These are phyloP conservation scores for Ciona savignyi DNA, from an alignment of 23 tunicate species.

Conservation along the genomic window DNA sequence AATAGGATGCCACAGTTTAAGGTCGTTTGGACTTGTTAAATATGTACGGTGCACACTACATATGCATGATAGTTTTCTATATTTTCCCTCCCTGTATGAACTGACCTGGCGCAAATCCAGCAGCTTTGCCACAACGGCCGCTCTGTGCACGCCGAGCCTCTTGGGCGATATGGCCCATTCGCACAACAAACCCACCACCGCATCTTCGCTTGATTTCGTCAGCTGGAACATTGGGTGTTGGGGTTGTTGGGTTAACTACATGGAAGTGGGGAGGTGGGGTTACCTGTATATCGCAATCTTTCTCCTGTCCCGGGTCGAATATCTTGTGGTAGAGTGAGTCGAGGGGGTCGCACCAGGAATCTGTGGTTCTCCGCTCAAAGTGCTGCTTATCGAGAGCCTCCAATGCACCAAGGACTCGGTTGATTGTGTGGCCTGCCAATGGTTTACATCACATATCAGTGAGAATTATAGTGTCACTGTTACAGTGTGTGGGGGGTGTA, in stretches of 20 bases:
- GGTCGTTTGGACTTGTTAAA: too few relatives aligned
- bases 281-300: constrained; percentile 2
- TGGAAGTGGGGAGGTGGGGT: too few relatives aligned
- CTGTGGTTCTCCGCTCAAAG: constrained; percentile 34
- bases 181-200: constrained; percentile 63
- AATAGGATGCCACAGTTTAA: too few relatives aligned
- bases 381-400: constrained; percentile 72
- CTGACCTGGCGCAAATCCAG: constrained; percentile 71
- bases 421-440: constrained; percentile 64
- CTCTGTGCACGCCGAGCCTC: constrained; percentile 66
- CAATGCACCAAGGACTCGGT: constrained; percentile 41
- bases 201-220: constrained; percentile 48
- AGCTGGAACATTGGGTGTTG: constrained; percentile 4
- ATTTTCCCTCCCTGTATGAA: too few relatives aligned
- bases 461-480: too few relatives aligned
- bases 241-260: not conserved
- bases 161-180: constrained; percentile 87
- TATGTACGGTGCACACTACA: too few relatives aligned
- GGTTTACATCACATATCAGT: too few relatives aligned
- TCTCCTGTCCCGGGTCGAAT: constrained; percentile 29
- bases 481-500: too few relatives aligned
- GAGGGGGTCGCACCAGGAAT: too few relatives aligned
- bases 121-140: constrained; percentile 77
- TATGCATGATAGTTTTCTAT: too few relatives aligned
- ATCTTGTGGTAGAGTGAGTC: constrained; percentile 53